phyloP scores from a whole-genome alignment of 30 jellyfish, hydroid and myxozoan genomes.

The Aurelia sp. region DNA sequence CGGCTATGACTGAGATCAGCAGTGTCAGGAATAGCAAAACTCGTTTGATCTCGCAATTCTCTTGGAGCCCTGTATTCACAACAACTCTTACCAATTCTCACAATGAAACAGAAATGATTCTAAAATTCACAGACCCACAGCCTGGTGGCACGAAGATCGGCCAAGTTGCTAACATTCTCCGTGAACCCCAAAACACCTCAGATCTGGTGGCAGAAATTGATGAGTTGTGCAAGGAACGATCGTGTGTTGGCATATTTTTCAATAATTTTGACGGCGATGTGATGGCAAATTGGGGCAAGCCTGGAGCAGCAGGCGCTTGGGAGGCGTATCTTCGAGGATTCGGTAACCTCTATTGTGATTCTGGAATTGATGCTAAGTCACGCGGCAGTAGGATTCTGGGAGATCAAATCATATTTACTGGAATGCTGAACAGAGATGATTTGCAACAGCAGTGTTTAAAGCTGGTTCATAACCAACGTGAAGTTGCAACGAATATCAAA shows the following conservation, averaged over 20 bases:
- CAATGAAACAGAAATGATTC: neutral
- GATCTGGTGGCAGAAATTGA: conserved; percentile 1
- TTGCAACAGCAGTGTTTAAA: conserved; percentile 20
- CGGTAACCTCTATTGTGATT: conserved; percentile 19
- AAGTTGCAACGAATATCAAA: neutral
- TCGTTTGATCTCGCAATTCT: neutral
- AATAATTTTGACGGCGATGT: conserved; percentile 44
- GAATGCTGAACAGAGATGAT: conserved; percentile 27
- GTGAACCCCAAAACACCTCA: neutral
- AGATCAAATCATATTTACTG: conserved; percentile 18
- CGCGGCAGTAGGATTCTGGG: neutral
- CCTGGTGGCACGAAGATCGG: conserved; percentile 38
- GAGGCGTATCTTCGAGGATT: conserved; percentile 35
- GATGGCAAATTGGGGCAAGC: conserved; percentile 28
- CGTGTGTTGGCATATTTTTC: conserved; percentile 22
- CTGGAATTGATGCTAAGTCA: neutral
- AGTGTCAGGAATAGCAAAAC: too few relatives aligned
- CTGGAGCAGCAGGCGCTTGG: conserved; percentile 49
- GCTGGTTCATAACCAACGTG: neutral
- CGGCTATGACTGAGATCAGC: too few relatives aligned
- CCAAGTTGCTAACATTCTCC: conserved; percentile 9
- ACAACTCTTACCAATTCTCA: neutral
- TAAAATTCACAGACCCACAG: conserved; percentile 17
- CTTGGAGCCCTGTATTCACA: conserved; percentile 4
- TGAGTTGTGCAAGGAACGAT: neutral